Conservation (phyloP, 2,888 invertebrate genomes). For the Ichneumon xanthorius region DNA sequence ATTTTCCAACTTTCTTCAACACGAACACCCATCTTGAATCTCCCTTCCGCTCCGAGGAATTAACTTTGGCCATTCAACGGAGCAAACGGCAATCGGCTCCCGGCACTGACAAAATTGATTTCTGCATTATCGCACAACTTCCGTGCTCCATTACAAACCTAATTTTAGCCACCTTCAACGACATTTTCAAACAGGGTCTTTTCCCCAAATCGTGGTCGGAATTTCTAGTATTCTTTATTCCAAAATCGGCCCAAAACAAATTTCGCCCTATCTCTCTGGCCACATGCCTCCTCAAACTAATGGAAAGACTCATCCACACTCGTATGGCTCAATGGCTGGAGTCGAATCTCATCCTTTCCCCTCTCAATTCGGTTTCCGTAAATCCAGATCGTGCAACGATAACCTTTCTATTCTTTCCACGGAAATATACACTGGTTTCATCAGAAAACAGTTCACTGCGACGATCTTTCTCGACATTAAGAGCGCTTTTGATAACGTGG, state of each 20-base stretch:
- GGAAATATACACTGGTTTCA: constrained; percentile 15
- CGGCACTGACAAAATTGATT: constrained; percentile 17
- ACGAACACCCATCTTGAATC: neutral
- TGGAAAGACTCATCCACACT: constrained; percentile 18
- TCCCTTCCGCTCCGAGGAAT: neutral
- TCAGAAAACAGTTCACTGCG: too few relatives aligned
- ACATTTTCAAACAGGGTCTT: neutral
- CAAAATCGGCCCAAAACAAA: constrained; percentile 2
- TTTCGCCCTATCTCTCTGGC: constrained; percentile 48
- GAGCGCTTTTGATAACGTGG: constrained; percentile 51
- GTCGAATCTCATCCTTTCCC: neutral
- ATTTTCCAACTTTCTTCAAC: neutral
- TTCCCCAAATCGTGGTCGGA: neutral
- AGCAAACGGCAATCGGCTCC: constrained; percentile 19
- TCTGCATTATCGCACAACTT: neutral
- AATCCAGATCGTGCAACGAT: constrained; percentile 16
- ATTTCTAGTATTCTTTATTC: constrained; percentile 30
- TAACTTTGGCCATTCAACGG: neutral
- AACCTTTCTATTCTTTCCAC: constrained; percentile 31
- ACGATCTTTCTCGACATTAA: constrained; percentile 48
- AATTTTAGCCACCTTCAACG: neutral
- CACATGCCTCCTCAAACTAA: constrained; percentile 38
- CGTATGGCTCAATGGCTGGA: constrained; percentile 39
- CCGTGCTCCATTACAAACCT: neutral
- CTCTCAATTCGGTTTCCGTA: constrained; percentile 41